A percentile compares a stretch with the other conserved stretches of the same genome.
phyloP scores from a whole-genome alignment of 2,113 vertebrate genomes.

The Cebus imitator region DNA sequence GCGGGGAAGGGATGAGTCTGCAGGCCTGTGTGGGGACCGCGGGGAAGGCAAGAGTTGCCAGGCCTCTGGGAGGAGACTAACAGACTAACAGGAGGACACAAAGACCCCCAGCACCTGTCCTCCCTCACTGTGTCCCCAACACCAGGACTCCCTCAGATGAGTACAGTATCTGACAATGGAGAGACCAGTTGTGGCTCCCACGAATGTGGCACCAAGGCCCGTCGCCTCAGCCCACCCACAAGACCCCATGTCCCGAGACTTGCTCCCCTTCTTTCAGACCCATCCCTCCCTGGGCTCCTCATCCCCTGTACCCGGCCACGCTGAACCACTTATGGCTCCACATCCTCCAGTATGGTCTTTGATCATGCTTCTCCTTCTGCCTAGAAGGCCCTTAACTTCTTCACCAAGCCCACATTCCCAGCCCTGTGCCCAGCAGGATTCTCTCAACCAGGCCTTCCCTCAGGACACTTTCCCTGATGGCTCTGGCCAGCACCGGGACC shows the following conservation, averaged over 20 bases:
- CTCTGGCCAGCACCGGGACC: neutral
- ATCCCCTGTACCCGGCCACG: neutral
- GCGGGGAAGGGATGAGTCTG: neutral
- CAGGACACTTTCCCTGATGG: neutral
- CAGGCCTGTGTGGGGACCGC: too few species aligned
- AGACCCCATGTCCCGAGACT: neutral
- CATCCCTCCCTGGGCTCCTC: neutral
- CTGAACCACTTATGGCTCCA: neutral
- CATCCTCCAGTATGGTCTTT: neutral
- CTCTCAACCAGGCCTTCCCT: neutral
- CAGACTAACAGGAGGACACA: neutral
- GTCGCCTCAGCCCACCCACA: neutral
- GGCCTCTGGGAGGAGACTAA: neutral
- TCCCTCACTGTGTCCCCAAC: neutral
- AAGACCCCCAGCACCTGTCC: neutral
- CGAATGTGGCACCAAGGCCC: neutral
- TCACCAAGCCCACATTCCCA: neutral
- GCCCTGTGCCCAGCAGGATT: neutral
- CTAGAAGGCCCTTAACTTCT: neutral
- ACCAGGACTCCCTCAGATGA: neutral
- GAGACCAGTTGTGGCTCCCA: neutral
- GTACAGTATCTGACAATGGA: neutral
- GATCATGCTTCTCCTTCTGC: neutral
- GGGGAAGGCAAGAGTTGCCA: neutral
- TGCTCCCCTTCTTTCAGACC: neutral